phyloP scores from a whole-genome alignment of 2,797 vertebrate species.

The Streptopelia turtur region DNA sequence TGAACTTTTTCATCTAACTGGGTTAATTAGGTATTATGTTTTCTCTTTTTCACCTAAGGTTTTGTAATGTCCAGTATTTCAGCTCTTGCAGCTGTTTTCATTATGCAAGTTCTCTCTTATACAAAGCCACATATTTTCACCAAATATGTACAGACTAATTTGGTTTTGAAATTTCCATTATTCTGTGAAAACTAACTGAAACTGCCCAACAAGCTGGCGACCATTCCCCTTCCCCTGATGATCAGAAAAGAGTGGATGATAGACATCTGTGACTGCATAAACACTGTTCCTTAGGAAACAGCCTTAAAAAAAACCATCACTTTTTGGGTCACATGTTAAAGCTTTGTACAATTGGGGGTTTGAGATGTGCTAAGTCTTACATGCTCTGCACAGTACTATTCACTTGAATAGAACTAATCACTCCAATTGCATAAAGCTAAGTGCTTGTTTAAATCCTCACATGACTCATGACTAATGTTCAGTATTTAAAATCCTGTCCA shows the following conservation, averaged over 20 bases:
- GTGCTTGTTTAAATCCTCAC: conserved; percentile 67
- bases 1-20: neutral
- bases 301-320: neutral
- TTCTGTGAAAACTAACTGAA: neutral
- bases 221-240: neutral
- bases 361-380: conserved; percentile 56
- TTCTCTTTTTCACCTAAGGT: neutral
- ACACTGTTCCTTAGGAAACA: conserved; percentile 19
- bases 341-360: conserved; percentile 33
- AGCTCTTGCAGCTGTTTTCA: neutral
- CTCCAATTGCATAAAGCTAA: conserved; percentile 57
- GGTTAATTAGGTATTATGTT: conserved; percentile 29
- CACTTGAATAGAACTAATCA: conserved; percentile 62
- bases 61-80: neutral
- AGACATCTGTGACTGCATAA: neutral
- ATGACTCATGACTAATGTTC: conserved; percentile 68
- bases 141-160: neutral
- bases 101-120: neutral
- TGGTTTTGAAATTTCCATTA: neutral
- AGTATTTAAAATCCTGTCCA: conserved; percentile 32
- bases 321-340: conserved; percentile 25
- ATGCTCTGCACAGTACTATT: conserved; percentile 9
- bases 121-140: neutral
- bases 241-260: neutral
- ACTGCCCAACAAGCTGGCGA: neutral